phyloP scores from a whole-genome alignment of 2,888 invertebrate genomes.

The Mimas tiliae region DNA sequence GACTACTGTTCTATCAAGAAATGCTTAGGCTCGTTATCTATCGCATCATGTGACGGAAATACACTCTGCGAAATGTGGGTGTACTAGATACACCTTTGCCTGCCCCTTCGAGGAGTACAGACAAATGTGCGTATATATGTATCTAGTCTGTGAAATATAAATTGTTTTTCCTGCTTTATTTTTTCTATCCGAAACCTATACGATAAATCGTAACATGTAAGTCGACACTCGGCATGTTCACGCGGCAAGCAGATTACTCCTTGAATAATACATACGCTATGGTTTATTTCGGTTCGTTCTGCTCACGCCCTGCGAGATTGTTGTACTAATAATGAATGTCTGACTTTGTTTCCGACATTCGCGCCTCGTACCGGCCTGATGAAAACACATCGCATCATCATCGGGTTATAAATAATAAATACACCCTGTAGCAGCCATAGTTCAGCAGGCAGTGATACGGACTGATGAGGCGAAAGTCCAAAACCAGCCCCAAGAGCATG shows the following conservation, averaged over 20 bases:
- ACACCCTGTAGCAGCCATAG: slow-evolving; percentile 1
- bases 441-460: too few relatives aligned
- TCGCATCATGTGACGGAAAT: too few relatives aligned
- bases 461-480: too few relatives aligned
- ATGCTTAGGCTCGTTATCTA: too few relatives aligned
- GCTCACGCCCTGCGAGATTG: slow-evolving; percentile 16
- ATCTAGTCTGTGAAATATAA: too few relatives aligned
- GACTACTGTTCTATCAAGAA: too few relatives aligned
- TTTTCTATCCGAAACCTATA: not conserved
- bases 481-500: too few relatives aligned
- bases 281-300: slow-evolving; percentile 28
- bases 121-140: too few relatives aligned
- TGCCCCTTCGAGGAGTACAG: too few relatives aligned
- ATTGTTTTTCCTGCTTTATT: too few relatives aligned
- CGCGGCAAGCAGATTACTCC: slow-evolving; percentile 2
- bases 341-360: not conserved
- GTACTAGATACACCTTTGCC: too few relatives aligned
- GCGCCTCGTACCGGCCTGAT: not conserved
- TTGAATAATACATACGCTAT: slow-evolving; percentile 29
- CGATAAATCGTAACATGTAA: slow-evolving; percentile 7
- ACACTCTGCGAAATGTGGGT: too few relatives aligned
- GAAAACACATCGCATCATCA: not conserved
- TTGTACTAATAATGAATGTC: slow-evolving; percentile 27
- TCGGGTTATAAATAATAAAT: not conserved
- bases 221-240: not conserved